phyloP scores from a whole-genome alignment of 2,113 vertebrate species.

The Pangasianodon hypophthalmus region DNA sequence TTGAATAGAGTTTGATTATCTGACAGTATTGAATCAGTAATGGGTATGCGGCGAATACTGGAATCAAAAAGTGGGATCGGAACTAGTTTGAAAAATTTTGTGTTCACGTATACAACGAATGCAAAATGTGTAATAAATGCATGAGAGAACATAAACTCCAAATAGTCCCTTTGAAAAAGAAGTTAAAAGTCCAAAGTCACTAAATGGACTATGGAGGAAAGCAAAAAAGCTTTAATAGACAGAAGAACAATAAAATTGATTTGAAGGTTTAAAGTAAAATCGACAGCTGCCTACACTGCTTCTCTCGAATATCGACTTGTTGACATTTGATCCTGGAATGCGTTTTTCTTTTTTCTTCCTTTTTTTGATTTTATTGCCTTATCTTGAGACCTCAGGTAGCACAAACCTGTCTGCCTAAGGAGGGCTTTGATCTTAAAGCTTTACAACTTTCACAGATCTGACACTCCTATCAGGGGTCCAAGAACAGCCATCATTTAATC shows the following conservation, averaged over 20 bases:
- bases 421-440: slow-evolving; percentile 8
- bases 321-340: slow-evolving; percentile 12
- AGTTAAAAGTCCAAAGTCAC: background rate
- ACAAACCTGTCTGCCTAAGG: background rate
- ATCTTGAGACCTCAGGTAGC: background rate
- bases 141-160: background rate
- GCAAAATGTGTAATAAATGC: background rate
- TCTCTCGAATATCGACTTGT: background rate
- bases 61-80: background rate
- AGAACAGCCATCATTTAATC: background rate
- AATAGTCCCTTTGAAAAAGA: background rate
- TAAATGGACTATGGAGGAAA: background rate
- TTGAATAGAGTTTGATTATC: background rate
- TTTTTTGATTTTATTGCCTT: background rate
- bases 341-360: background rate
- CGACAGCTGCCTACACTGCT: background rate
- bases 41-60: background rate
- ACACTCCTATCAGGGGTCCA: background rate
- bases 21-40: background rate
- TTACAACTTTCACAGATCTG: background rate
- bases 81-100: background rate
- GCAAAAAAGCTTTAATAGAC: background rate
- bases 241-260: slow-evolving; percentile 16
- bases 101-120: background rate
- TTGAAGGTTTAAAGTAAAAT: slow-evolving; percentile 4